phyloP scores from a whole-genome alignment of 2,113 vertebrate genomes.

The Galeopterus variegatus region DNA sequence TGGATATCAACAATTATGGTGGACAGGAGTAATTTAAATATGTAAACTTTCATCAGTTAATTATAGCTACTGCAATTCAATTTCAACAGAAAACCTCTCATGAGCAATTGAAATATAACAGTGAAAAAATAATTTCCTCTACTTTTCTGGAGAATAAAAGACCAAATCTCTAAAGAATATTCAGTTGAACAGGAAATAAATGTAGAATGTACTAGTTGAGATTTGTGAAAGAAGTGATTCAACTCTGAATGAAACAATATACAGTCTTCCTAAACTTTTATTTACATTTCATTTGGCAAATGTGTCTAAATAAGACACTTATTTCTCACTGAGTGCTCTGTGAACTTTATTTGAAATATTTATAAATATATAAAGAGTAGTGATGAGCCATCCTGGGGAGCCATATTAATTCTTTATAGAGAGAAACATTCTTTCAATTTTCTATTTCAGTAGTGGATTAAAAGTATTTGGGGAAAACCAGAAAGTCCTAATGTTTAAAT shows the following conservation, averaged over 20 bases:
- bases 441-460: neutral
- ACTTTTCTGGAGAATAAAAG: conserved; percentile 18
- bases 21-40: conserved; percentile 45
- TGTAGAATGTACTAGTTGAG: conserved; percentile 3
- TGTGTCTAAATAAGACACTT: conserved; percentile 16
- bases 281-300: conserved; percentile 51
- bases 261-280: conserved; percentile 39
- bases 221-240: conserved; percentile 4
- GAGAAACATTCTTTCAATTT: conserved; percentile 11
- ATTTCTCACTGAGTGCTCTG: neutral
- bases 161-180: neutral
- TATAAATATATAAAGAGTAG: conserved; percentile 42
- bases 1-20: neutral
- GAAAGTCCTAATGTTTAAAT: neutral
- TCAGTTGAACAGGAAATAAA: conserved; percentile 21
- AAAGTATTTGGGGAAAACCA: conserved; percentile 22
- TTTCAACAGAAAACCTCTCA: conserved; percentile 59
- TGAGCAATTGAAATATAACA: conserved; percentile 37
- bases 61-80: conserved; percentile 35
- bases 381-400: neutral
- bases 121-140: conserved; percentile 45
- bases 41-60: conserved; percentile 34
- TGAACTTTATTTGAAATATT: conserved; percentile 68
- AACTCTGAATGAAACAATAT: neutral
- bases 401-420: neutral